Base-by-base conservation (phyloP, 2,888 invertebrate species). In the Hetaerina titia region DNA sequence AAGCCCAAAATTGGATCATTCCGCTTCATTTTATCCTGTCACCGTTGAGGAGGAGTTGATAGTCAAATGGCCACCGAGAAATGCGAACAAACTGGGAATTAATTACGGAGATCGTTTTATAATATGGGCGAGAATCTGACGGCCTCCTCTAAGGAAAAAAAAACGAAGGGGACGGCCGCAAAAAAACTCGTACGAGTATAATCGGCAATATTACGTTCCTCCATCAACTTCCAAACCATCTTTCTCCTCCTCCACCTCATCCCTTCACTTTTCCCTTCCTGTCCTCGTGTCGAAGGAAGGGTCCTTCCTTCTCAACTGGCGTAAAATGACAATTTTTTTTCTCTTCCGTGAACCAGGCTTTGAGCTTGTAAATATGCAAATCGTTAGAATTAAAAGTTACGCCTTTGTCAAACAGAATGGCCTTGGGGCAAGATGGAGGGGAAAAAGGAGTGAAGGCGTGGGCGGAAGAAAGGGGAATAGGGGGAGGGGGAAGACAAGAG, bases 331-430 rank as follows among this genome's bases (percentile, higher is more conserved):
- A 13, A 81, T 11, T 81, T 81, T 81, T 74, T 81, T 81, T 13
- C 31, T 31, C 15, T 69, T 69, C n/a, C 6, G 69, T 22, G 31
- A 81, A 25, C 9, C 31, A 31, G 81, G 81, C 25, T 81, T 90
- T 64, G 63, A 31, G 31, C 90, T 17, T 56, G 92, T 92, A 74
- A 92, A 69, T 92, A 92, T 92, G 92, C 92, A 69, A 92, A 92
- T 92, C 74, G 69, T 74, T 74, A 45, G 56, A 92, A 92, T 92
- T 69, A 92, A 81, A 92, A 92, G 92, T 92, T 64, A 56, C 22
- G 56, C 92, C 69, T 92, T 92, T 92, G 92, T 92, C 74, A 69
- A 56, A 64, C 64, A 69, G 45, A 90, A 31, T 31, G 90, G n/a
- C 58, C 58, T 58, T 57, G 11, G 89, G 57, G 31, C n/a, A 57